Percentiles rank a stretch among this genome's conserved stretches.
Evolutionary conservation across 64 coral and sea anemone genomes (phyloP).

Genomic region (Dendronephthya gigantea): DNA sequence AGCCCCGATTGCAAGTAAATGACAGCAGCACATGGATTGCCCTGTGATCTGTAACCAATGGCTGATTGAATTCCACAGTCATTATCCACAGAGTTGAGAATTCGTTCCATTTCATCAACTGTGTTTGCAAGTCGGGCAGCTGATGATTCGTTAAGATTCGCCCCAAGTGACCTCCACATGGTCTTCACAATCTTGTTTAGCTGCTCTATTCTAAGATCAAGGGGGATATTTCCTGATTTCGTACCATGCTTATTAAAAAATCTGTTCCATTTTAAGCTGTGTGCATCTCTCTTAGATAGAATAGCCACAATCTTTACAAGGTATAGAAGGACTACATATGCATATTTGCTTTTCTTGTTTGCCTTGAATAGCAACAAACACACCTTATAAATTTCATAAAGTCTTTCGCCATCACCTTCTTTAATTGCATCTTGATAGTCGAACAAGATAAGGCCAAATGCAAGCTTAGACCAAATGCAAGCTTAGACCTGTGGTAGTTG

Average conservation of each 20-base stretch:
- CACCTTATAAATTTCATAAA: constrained; percentile 2
- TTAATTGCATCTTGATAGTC: constrained; percentile 22
- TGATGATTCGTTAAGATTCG: constrained; percentile 26
- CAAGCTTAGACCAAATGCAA: background rate
- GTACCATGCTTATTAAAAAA: constrained; percentile 27
- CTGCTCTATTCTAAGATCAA: constrained; percentile 39
- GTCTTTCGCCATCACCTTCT: constrained; percentile 36
- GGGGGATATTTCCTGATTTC: constrained; percentile 20
- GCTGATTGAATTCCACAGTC: constrained; percentile 17
- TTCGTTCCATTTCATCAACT: background rate
- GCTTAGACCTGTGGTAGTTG: constrained; percentile 24
- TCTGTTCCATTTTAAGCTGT: constrained; percentile 17
- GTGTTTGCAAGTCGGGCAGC: constrained; percentile 26
- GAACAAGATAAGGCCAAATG: constrained; percentile 24
- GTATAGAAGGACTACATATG: constrained; percentile 31
- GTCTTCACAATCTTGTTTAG: constrained; percentile 31
- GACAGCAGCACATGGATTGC: background rate
- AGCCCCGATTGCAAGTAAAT: background rate
- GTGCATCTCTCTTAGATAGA: constrained; percentile 17
- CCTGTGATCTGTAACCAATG: background rate
- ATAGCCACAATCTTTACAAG: background rate
- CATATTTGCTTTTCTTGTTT: constrained; percentile 21
- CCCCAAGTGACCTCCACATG: constrained; percentile 26
- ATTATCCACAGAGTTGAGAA: constrained; percentile 10
- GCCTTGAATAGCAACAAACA: background rate